These are phyloP conservation scores for Ruditapes philippinarum DNA, from an alignment of 1,140 invertebrate genomes.

Conservation along the genomic window DNA sequence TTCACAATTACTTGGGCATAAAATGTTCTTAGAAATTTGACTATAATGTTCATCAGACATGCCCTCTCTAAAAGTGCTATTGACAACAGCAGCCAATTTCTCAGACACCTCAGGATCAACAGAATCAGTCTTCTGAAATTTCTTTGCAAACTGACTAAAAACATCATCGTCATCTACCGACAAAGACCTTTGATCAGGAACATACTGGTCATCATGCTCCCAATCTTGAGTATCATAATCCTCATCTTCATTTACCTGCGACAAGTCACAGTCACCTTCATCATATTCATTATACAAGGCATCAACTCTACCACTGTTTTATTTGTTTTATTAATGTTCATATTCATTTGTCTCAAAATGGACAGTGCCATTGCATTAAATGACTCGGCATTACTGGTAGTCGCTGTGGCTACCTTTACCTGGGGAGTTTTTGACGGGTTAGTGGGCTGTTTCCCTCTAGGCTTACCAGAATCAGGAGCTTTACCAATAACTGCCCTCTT, in stretches of 20 bases:
- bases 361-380: not conserved
- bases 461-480: not conserved
- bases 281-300: not conserved
- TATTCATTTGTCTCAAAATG: constrained; percentile 35
- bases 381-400: not conserved
- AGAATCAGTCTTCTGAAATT: not conserved
- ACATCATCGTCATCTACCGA: not conserved
- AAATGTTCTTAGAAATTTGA: constrained; percentile 27
- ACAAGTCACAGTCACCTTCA: not conserved
- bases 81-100: not conserved
- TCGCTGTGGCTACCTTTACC: not conserved
- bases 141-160: constrained; percentile 7
- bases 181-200: not conserved
- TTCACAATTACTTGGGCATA: constrained; percentile 15
- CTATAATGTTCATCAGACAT: not conserved
- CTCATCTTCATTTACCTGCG: not conserved
- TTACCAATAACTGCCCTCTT: not conserved
- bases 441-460: not conserved
- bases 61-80: constrained; percentile 18
- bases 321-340: constrained; percentile 31
- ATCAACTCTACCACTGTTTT: constrained; percentile 1
- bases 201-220: not conserved
- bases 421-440: not conserved
- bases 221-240: not conserved
- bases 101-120: not conserved